These are phyloP conservation scores for Plodia interpunctella DNA, from an alignment of 1,140 invertebrate genomes.

Conservation along the genomic window DNA sequence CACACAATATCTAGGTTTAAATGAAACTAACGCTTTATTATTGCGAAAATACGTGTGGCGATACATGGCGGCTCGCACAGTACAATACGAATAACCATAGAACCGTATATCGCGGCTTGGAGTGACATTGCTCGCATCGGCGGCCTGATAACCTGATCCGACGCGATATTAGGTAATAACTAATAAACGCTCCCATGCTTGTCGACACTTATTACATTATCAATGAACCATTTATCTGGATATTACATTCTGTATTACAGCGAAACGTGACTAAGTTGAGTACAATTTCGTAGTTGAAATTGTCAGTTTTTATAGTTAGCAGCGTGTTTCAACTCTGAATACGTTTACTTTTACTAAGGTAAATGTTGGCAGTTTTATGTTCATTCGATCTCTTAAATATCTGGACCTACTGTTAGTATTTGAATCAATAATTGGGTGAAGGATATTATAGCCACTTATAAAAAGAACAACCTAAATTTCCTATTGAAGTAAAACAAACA, in stretches of 20 bases:
- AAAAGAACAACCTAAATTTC: no score
- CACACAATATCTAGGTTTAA: neutral
- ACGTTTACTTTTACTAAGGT: no score
- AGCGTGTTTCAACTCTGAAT: no score
- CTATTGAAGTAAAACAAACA: no score
- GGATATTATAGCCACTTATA: no score
- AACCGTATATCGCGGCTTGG: slow-evolving; percentile 57
- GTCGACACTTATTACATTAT: slow-evolving; percentile 49
- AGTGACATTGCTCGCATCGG: slow-evolving; percentile 52
- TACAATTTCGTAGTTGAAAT: no score
- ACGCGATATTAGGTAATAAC: slow-evolving; percentile 67
- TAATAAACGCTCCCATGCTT: slow-evolving; percentile 66
- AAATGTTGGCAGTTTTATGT: no score
- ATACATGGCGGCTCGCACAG: slow-evolving; percentile 46
- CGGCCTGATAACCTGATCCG: slow-evolving; percentile 58
- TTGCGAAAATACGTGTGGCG: slow-evolving; percentile 52
- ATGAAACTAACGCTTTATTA: slow-evolving; percentile 62
- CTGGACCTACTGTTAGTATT: no score
- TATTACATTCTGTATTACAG: slow-evolving; percentile 1
- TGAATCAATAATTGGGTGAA: no score
- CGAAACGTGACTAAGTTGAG: no score
- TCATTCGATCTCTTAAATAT: no score
- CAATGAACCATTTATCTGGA: slow-evolving; percentile 48
- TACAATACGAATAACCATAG: slow-evolving; percentile 42
- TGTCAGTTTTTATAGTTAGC: no score